Base-by-base conservation (phyloP, 2,888 invertebrate species). In the Phaonia tiefii region DNA sequence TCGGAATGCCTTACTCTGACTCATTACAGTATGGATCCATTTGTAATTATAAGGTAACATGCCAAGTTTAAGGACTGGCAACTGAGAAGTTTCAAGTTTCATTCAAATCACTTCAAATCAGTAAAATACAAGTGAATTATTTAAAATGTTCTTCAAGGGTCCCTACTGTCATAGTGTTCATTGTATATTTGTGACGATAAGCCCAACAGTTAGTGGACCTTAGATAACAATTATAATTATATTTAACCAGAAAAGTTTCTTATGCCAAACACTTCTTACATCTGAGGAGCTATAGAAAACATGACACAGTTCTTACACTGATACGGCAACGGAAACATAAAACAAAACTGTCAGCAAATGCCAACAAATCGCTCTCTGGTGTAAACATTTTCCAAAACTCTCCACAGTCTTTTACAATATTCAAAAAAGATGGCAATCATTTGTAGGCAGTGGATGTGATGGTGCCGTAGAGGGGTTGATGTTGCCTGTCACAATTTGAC, bases 211-310 rank as follows among this genome's bases (percentile, higher is more conserved):
- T 60, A 56, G 39, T 25, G 42, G 39, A 51, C 20, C 8, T 25
- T 44, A n/a, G 10, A 63, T 63, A 60, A 51, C 42, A n/a, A 69
- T 56, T 54, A 54, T 44, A 49, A 49, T 49, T 20, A 49, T 42
- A 42, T 10, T 42, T 10, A 42, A n/a, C n/a, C n/a, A n/a, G n/a
- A n/a, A n/a, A n/a, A n/a, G n/a, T 31, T 31, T 31, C 31, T 31
- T 8, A 31, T 31, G 31, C 31, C 31, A 31, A 31, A 31, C 31
- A 31, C 31, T 3, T 31, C 8, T 5, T 49, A 10, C 20, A 49
- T 49, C 20, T 20, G 20, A 17, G 1, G 20, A 1, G 49, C 10
- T 49, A 7, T 49, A 20, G 20, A 20, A 49, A 20, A 17, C 49
- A 20, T 49, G 49, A 20, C 49, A 49, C 49, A 1, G 13, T 46